Conservation (phyloP, 2,888 invertebrate species). For the Parascotia fuliginaria region DNA sequence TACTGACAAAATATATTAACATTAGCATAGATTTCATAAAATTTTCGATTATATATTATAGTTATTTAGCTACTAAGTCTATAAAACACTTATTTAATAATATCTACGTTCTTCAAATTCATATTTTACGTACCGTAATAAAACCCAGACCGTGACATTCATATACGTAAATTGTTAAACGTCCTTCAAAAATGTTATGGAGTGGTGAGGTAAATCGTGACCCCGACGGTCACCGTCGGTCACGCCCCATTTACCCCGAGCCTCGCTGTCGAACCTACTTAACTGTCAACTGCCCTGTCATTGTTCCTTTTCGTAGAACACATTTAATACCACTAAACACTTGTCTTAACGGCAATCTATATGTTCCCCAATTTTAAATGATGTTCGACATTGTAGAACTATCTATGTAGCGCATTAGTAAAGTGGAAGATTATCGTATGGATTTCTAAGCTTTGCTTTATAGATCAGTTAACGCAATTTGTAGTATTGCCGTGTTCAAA, state of each 20-base stretch:
- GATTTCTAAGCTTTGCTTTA: too few species aligned
- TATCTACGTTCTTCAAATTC: too few species aligned
- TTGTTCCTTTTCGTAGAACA: conserved; percentile 54
- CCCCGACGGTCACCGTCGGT: conserved; percentile 60
- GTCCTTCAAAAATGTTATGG: conserved; percentile 35
- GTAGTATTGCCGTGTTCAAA: too few species aligned
- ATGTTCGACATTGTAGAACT: background rate
- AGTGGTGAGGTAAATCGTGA: conserved; percentile 64
- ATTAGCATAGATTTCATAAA: too few species aligned
- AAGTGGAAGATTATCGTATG: too few species aligned
- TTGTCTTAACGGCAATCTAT: conserved; percentile 40
- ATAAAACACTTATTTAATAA: conserved; percentile 24
- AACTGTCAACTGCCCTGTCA: conserved; percentile 47
- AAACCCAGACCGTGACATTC: conserved; percentile 14
- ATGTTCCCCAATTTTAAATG: conserved; percentile 9
- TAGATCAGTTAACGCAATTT: too few species aligned
- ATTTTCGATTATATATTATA: too few species aligned
- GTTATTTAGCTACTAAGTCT: background rate
- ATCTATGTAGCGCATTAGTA: too few species aligned
- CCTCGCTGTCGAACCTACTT: conserved; percentile 56
- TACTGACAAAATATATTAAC: too few species aligned
- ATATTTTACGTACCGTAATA: too few species aligned
- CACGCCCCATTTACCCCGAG: conserved; percentile 74
- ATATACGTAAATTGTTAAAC: conserved; percentile 12
- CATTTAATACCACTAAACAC: conserved; percentile 44